phyloP scores from a whole-genome alignment of 2,797 vertebrate genomes.

The Poeciliopsis turneri region DNA sequence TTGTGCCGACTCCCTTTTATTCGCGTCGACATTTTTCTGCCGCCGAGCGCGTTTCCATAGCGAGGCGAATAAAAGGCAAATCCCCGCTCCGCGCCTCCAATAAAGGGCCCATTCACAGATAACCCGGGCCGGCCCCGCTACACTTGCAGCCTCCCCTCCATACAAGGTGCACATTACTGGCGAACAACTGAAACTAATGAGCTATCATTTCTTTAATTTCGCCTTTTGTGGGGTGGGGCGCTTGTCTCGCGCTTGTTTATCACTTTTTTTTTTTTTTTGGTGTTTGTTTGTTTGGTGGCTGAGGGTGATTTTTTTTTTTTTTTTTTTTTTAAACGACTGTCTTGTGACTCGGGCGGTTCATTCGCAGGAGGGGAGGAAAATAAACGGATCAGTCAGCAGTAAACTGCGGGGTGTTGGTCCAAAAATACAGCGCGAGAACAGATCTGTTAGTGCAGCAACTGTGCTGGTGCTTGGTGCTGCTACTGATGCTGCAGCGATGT shows the following conservation, averaged over 20 bases:
- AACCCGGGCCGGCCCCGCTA: slow-evolving; percentile 86
- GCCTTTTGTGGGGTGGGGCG: slow-evolving; percentile 20
- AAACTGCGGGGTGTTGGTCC: neutral
- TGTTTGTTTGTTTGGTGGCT: slow-evolving; percentile 47
- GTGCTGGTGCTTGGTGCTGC: neutral
- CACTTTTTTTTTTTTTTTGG: slow-evolving; percentile 24
- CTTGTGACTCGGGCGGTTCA: slow-evolving; percentile 37
- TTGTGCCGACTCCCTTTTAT: slow-evolving; percentile 94
- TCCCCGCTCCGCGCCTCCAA: slow-evolving; percentile 91
- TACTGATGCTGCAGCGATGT: too few species aligned
- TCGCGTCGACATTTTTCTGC: slow-evolving; percentile 93
- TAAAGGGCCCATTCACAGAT: slow-evolving; percentile 94
- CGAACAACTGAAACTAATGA: slow-evolving; percentile 57
- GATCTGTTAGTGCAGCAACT: neutral
- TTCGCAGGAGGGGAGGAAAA: slow-evolving; percentile 19
- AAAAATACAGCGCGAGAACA: neutral
- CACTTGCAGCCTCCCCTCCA: slow-evolving; percentile 82
- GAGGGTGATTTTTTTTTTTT: slow-evolving; percentile 10
- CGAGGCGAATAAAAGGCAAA: slow-evolving; percentile 98
- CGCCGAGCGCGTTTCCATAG: slow-evolving; percentile 98
- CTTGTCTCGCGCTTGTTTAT: slow-evolving; percentile 47
- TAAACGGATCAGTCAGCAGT: slow-evolving; percentile 21
- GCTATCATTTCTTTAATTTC: slow-evolving; percentile 55
- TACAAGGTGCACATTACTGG: slow-evolving; percentile 50
- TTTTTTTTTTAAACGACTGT: slow-evolving; percentile 19